These are phyloP conservation scores for Catocala nupta DNA, from an alignment of 2,888 invertebrate species.

Conservation along the genomic window DNA sequence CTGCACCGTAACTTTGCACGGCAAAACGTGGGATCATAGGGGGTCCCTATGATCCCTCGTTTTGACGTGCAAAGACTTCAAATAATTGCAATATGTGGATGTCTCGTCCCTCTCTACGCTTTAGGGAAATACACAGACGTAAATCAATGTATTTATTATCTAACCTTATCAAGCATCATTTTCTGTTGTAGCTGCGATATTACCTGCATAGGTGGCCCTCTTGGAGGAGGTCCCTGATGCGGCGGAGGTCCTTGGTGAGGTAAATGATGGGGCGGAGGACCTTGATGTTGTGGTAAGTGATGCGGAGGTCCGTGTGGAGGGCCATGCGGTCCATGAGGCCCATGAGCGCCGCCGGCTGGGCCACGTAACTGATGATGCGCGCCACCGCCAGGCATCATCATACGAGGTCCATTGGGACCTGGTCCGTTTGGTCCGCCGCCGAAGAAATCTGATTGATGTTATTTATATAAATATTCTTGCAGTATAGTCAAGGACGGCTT, in stretches of 20 bases:
- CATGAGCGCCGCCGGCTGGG: constrained; percentile 53
- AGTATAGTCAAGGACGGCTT: too few species aligned
- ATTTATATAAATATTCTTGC: neutral
- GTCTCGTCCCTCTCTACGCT: too few species aligned
- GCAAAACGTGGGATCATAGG: too few species aligned
- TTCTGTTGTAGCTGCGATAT: neutral
- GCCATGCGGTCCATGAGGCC: constrained; percentile 81
- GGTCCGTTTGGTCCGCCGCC: constrained; percentile 82
- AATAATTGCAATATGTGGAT: too few species aligned
- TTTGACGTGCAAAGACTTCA: too few species aligned
- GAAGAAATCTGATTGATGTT: constrained; percentile 73
- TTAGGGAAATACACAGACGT: too few species aligned
- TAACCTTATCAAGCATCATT: too few species aligned
- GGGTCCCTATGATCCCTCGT: too few species aligned
- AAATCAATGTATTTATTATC: too few species aligned
- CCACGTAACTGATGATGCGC: constrained; percentile 50
- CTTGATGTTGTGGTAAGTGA: constrained; percentile 80
- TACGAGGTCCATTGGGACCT: constrained; percentile 80
- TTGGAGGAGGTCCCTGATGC: constrained; percentile 85
- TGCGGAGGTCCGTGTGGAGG: constrained; percentile 77
- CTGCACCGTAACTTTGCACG: too few species aligned
- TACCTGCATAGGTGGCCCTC: constrained; percentile 88
- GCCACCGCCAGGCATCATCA: constrained; percentile 61
- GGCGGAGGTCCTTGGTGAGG: constrained; percentile 86
- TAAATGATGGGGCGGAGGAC: constrained; percentile 78